phyloP scores from a whole-genome alignment of 2,888 invertebrate genomes.

The Acrobasis suavella region DNA sequence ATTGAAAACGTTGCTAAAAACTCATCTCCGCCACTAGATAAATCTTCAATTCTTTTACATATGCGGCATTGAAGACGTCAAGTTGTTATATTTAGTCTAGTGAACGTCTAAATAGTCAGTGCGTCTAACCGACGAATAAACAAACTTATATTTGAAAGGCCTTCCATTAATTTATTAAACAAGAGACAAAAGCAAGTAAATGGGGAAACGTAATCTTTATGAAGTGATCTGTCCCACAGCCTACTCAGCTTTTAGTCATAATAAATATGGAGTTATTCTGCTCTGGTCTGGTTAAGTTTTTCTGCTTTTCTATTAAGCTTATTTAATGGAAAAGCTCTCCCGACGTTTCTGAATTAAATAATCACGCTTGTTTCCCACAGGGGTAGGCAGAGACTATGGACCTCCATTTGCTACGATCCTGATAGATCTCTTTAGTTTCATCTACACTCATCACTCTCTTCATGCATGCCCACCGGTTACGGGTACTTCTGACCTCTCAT shows the following conservation, averaged over 20 bases:
- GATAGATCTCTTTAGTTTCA: too few species aligned
- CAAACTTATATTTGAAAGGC: slow-evolving; percentile 11
- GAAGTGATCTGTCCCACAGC: slow-evolving; percentile 8
- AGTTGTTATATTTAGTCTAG: neutral
- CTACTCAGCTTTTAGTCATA: neutral
- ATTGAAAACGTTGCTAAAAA: too few species aligned
- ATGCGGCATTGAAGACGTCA: too few species aligned
- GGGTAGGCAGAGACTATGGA: too few species aligned
- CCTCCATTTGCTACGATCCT: too few species aligned
- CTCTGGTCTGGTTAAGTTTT: neutral
- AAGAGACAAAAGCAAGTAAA: slow-evolving; percentile 14
- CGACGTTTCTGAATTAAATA: neutral
- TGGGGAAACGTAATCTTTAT: slow-evolving; percentile 7
- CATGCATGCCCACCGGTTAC: too few species aligned
- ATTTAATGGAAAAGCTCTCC: neutral
- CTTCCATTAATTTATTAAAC: slow-evolving; percentile 6
- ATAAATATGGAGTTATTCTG: neutral
- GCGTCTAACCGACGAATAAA: slow-evolving; percentile 1
- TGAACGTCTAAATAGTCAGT: neutral
- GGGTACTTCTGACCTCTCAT: too few species aligned
- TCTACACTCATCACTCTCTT: too few species aligned
- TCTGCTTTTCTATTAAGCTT: too few species aligned
- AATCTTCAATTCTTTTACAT: too few species aligned
- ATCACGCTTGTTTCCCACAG: too few species aligned
- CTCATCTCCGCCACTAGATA: too few species aligned